These are phyloP conservation scores for Syngnathus acus DNA, from an alignment of 2,797 vertebrate genomes.

Conservation along the genomic window DNA sequence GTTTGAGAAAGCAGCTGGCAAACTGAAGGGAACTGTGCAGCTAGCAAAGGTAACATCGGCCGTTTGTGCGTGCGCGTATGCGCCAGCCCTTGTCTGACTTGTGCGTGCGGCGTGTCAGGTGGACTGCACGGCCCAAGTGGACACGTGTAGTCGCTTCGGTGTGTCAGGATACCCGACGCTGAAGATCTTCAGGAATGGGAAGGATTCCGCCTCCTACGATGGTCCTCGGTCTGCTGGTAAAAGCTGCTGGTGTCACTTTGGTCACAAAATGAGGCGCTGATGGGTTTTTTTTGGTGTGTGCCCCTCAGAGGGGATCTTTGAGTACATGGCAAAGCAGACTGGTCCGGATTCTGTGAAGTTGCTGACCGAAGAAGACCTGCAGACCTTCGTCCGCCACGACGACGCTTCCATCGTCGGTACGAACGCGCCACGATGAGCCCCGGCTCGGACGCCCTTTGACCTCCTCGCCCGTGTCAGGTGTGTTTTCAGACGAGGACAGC, in stretches of 20 bases:
- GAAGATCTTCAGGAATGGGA: constrained; percentile 69
- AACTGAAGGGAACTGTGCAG: constrained; percentile 62
- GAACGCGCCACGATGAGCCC: background rate
- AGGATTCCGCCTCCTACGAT: constrained; percentile 60
- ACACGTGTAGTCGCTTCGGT: constrained; percentile 59
- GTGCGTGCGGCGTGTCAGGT: constrained; percentile 45
- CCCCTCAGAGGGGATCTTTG: constrained; percentile 62
- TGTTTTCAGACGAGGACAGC: constrained; percentile 54
- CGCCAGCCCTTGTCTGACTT: background rate
- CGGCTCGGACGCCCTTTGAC: background rate
- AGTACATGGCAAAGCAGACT: constrained; percentile 65
- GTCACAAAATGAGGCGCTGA: background rate
- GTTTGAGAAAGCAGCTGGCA: constrained; percentile 67
- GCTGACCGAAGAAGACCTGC: constrained; percentile 48
- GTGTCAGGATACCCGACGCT: constrained; percentile 69
- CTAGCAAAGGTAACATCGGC: constrained; percentile 62
- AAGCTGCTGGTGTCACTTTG: background rate
- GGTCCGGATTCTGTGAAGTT: constrained; percentile 66
- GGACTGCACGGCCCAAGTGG: constrained; percentile 61
- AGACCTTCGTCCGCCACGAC: constrained; percentile 56
- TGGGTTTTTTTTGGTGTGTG: background rate
- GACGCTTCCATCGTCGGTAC: constrained; percentile 69
- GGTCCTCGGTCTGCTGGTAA: constrained; percentile 62
- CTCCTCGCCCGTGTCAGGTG: constrained; percentile 36
- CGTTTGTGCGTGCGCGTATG: background rate